phyloP scores from a whole-genome alignment of 2,113 vertebrate genomes.

The Corythoichthys intestinalis region DNA sequence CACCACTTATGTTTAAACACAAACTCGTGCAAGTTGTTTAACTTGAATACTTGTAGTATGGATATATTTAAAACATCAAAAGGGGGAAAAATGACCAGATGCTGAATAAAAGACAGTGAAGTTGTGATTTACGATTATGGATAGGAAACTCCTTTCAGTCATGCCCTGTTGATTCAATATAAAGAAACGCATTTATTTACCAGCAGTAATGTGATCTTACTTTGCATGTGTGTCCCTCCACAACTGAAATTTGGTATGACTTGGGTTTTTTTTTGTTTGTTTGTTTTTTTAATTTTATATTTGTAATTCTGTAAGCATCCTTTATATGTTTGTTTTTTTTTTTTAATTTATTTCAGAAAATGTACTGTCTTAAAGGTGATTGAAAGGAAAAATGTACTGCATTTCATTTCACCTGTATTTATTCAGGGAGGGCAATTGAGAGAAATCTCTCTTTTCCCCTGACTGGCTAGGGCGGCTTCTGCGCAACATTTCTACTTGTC shows the following conservation, averaged over 20 bases:
- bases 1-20: constrained; percentile 42
- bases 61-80: background rate
- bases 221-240: no score
- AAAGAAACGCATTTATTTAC: background rate
- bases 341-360: background rate
- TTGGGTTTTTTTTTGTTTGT: background rate
- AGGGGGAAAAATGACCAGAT: background rate
- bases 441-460: no score
- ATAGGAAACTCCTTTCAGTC: background rate
- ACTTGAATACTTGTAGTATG: constrained; percentile 10
- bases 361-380: background rate
- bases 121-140: background rate
- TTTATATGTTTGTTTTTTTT: background rate
- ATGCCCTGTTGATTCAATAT: background rate
- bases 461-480: no score
- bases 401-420: no score
- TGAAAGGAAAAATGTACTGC: background rate
- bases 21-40: constrained; percentile 41
- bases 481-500: no score
- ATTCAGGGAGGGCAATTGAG: no score
- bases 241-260: no score
- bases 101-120: background rate
- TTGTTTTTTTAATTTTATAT: background rate
- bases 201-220: background rate
- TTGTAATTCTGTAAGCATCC: no score